A percentile compares a stretch with the other conserved stretches of the same genome.
Conservation (phyloP, 2,888 invertebrate species). For the Anaspis maculata region DNA sequence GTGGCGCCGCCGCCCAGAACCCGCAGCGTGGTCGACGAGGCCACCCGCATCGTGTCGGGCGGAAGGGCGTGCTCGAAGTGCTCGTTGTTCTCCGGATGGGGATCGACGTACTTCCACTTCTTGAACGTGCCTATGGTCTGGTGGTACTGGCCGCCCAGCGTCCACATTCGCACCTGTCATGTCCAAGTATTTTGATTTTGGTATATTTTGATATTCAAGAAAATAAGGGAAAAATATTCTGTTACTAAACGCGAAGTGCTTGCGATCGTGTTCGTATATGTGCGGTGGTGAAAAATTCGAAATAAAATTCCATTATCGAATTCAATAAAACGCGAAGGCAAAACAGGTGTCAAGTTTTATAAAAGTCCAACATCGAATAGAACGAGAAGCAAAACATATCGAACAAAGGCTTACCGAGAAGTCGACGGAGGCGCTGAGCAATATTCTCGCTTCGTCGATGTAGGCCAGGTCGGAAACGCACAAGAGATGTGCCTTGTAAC, state of each 20-base stretch:
- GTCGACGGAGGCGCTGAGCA: constrained; percentile 47
- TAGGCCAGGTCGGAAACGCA: constrained; percentile 59
- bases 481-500: constrained; percentile 63
- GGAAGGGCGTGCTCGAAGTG: constrained; percentile 54
- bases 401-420: constrained; percentile 59
- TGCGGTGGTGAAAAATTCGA: no score
- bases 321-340: no score
- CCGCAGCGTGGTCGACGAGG: constrained; percentile 69
- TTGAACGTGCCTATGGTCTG: constrained; percentile 67
- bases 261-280: no score
- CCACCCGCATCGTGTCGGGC: constrained; percentile 63
- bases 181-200: no score
- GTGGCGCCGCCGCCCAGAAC: constrained; percentile 43
- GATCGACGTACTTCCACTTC: constrained; percentile 44
- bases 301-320: no score
- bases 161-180: constrained; percentile 76
- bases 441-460: constrained; percentile 55
- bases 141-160: constrained; percentile 56
- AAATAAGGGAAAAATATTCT: no score
- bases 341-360: no score
- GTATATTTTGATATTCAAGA: no score
- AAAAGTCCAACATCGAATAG: no score
- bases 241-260: no score
- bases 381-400: no score
- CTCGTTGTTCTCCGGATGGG: constrained; percentile 28